Conservation (phyloP, 64 coral and sea anemone genomes). For the Stylophora pistillata region DNA sequence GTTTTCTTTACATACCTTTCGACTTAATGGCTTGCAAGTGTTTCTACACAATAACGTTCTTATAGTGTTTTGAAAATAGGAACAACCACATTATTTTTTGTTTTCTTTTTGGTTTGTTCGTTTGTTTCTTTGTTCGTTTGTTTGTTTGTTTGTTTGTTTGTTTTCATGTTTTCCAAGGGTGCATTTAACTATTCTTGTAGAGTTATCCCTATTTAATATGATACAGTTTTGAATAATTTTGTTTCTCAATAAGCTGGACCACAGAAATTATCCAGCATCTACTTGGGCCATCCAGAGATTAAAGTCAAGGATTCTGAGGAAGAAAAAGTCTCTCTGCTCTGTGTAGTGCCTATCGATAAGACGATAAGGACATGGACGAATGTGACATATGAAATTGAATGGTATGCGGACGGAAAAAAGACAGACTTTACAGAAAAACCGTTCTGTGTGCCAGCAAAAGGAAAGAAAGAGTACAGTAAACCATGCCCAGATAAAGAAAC, state of each 20-base stretch:
- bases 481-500: background rate
- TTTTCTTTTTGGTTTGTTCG: background rate
- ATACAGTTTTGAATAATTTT: no score
- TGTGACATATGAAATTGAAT: constrained; percentile 42
- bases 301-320: background rate
- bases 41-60: no score
- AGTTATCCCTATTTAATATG: no score
- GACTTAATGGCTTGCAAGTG: no score
- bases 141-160: no score
- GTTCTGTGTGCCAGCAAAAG: background rate
- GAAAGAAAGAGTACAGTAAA: background rate
- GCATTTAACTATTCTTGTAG: no score
- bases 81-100: no score
- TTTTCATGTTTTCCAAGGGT: no score
- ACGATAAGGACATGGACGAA: constrained; percentile 43
- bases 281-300: background rate
- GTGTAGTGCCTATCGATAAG: background rate
- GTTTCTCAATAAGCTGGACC: background rate
- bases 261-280: background rate
- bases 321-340: background rate
- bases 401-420: constrained; percentile 17
- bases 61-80: no score
- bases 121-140: background rate
- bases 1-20: background rate
- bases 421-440: background rate